Base-by-base conservation (phyloP, 1,140 invertebrate genomes). In the Neuroterus valhalla region DNA sequence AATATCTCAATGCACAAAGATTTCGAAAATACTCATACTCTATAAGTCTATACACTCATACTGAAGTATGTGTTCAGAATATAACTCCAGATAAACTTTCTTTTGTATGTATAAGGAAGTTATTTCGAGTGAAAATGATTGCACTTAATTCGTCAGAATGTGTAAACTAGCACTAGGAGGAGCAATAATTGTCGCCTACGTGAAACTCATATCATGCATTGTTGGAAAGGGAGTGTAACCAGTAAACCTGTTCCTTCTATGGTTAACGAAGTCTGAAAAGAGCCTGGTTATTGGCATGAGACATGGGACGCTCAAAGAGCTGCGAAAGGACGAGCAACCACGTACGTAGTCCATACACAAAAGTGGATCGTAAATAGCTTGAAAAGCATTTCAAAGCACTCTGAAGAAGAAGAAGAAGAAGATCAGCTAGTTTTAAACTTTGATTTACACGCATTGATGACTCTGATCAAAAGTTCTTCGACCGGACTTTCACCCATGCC, bases 221-320 rank as follows among this genome's bases (percentile, higher is more conserved):
- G 55, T 62, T 62, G 55, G 55, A 38, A 62, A 38, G 14, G 14
- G 11, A 31, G 31, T 38, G 31, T 8, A 38, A 38, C 31, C 31
- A 62, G 46, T 48, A 62, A 26, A 14, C 55, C n/a, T 31, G 55
- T 38, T 62, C 55, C 55, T 62, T 62, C 55, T 62, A 62, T 62
- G 55, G 55, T 62, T 26, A 62, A 62, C 10, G 12, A 62, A 62
- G 55, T 62, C 23, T 31, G 26, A 62, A 62, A 62, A 31, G 55
- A 62, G 31, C 31, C 55, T 62, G 55, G 55, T 62, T 62, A 62
- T 38, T 62, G 55, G 55, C 55, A 62, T 62, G 55, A 62, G 55
- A 62, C 23, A 62, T 15, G 23, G 55, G 46, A 48, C 55, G 23
- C 55, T 11, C 15, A 62, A 31, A 62, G 55, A 38, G 55, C 23